phyloP scores from a whole-genome alignment of 2,113 vertebrate genomes.

The Dermatemys mawii region DNA sequence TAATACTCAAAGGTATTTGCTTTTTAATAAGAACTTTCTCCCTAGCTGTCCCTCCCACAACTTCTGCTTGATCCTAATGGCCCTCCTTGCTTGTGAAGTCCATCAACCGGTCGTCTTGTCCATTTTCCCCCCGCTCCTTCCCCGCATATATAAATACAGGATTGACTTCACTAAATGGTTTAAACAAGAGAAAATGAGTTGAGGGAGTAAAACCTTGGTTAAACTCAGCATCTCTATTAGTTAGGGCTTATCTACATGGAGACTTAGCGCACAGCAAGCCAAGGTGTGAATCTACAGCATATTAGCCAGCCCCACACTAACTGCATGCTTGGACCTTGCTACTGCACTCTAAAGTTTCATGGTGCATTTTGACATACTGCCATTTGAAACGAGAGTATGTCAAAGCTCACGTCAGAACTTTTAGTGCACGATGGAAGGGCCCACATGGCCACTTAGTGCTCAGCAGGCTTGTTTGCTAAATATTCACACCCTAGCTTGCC shows the following conservation, averaged over 20 bases:
- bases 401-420: not conserved
- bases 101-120: not conserved
- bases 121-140: too few species aligned
- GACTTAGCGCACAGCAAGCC: not conserved
- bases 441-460: not conserved
- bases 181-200: not conserved
- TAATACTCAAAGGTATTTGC: not conserved
- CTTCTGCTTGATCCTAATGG: not conserved
- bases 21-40: not conserved
- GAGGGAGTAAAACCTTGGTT: not conserved
- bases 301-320: not conserved
- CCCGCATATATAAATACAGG: not conserved
- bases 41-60: not conserved
- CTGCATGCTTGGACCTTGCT: not conserved
- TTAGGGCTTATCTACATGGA: not conserved
- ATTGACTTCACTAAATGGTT: not conserved
- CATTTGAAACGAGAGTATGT: not conserved
- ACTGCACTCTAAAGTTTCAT: not conserved
- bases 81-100: not conserved
- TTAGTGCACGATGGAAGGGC: not conserved
- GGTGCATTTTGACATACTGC: not conserved
- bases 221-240: not conserved
- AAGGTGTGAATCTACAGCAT: not conserved
- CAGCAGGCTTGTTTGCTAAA: not conserved
- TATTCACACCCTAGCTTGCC: not conserved